A percentile compares a stretch with the other conserved stretches of the same genome.
phyloP scores from a whole-genome alignment of 2,888 invertebrate species.

The Drosophila tripunctata region DNA sequence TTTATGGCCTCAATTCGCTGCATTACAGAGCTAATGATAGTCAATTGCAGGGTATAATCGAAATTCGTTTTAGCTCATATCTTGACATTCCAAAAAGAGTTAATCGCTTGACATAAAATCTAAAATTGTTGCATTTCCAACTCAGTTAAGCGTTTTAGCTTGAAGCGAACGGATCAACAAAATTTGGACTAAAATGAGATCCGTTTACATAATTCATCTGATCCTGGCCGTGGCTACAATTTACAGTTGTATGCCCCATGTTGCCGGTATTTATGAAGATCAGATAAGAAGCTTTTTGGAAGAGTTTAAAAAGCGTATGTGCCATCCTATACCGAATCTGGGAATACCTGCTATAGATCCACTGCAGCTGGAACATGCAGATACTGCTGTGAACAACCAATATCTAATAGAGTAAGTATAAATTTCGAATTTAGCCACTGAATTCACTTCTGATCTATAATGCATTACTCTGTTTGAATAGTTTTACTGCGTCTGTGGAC shows the following conservation, averaged over 20 bases:
- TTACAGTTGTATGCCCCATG: slow-evolving; percentile 41
- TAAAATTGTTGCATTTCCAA: not conserved
- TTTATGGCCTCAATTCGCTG: not conserved
- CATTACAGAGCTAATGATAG: not conserved
- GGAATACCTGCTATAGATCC: slow-evolving; percentile 81
- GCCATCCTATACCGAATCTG: slow-evolving; percentile 78
- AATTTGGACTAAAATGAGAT: slow-evolving; percentile 33
- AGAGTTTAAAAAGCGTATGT: slow-evolving; percentile 80
- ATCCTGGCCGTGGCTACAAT: slow-evolving; percentile 34
- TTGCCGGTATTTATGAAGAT: slow-evolving; percentile 52
- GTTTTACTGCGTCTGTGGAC: slow-evolving; percentile 71
- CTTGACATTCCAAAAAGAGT: slow-evolving; percentile 48
- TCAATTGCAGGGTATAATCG: slow-evolving; percentile 4
- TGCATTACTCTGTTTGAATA: slow-evolving; percentile 16
- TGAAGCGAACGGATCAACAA: slow-evolving; percentile 27
- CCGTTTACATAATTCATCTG: slow-evolving; percentile 10
- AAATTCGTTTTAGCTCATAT: slow-evolving; percentile 32
- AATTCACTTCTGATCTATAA: not conserved
- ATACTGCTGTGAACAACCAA: slow-evolving; percentile 61
- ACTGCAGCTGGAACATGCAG: slow-evolving; percentile 53
- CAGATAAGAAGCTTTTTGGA: slow-evolving; percentile 66
- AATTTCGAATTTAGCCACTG: not conserved
- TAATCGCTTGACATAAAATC: slow-evolving; percentile 60
- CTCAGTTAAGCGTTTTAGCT: slow-evolving; percentile 38
- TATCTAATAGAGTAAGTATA: slow-evolving; percentile 71